phyloP scores from a whole-genome alignment of 2,888 invertebrate genomes.

The Epinotia bilunana region DNA sequence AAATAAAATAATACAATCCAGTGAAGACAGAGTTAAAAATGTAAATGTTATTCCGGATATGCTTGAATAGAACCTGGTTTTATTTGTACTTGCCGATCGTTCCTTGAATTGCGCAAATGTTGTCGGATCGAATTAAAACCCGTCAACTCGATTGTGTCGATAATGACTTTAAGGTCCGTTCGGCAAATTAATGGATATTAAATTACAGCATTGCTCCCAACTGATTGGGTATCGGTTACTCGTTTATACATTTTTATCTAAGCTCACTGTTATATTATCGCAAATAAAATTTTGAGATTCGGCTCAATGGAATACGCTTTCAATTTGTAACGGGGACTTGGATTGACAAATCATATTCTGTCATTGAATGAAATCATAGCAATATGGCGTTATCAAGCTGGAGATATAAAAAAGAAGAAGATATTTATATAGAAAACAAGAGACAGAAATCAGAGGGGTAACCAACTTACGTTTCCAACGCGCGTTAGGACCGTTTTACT shows the following conservation, averaged over 20 bases:
- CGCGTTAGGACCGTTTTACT: too few species aligned
- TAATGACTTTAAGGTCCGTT: conserved; percentile 55
- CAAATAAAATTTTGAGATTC: conserved; percentile 20
- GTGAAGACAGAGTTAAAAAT: not conserved
- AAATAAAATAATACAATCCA: too few species aligned
- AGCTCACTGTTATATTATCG: conserved; percentile 47
- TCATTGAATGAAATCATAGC: not conserved
- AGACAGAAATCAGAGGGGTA: too few species aligned
- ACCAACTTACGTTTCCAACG: too few species aligned
- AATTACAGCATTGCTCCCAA: conserved; percentile 56
- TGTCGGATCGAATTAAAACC: conserved; percentile 54
- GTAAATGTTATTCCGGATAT: not conserved
- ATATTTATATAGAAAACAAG: too few species aligned
- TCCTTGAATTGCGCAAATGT: conserved; percentile 33
- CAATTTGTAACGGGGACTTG: not conserved
- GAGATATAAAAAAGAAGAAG: too few species aligned
- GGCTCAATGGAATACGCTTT: conserved; percentile 33
- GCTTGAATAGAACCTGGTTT: not conserved
- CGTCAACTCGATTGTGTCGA: conserved; percentile 54
- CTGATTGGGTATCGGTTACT: conserved; percentile 56
- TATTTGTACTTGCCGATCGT: conserved; percentile 23
- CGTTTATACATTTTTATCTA: conserved; percentile 47
- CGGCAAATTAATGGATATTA: conserved; percentile 56
- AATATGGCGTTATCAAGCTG: too few species aligned
- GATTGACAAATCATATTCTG: not conserved